A percentile compares a stretch with the other conserved stretches of the same genome.
These are phyloP conservation scores for Lucilia cuprina DNA, from an alignment of 1,140 invertebrate genomes.

Conservation along the genomic window DNA sequence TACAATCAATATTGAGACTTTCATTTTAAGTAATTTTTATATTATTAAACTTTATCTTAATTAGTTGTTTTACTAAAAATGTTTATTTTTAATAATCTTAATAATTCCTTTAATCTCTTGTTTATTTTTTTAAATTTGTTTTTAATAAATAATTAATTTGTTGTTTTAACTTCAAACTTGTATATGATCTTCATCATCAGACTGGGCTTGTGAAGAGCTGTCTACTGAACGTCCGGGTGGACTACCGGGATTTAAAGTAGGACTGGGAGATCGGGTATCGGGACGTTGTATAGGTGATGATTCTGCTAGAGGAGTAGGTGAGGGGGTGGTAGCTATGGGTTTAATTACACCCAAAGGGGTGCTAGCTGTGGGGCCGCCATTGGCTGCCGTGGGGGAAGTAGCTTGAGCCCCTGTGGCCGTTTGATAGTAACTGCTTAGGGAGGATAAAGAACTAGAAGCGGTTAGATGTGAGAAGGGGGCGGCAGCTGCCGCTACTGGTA, in stretches of 20 bases:
- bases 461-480: slow-evolving; percentile 60
- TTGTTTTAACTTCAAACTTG: slow-evolving; percentile 48
- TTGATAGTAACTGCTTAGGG: slow-evolving; percentile 60
- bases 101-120: background rate
- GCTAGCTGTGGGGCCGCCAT: slow-evolving; percentile 17
- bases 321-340: background rate
- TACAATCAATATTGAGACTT: background rate
- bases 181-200: slow-evolving; percentile 60
- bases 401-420: slow-evolving; percentile 51
- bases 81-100: background rate
- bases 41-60: background rate
- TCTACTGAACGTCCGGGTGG: slow-evolving; percentile 59
- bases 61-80: background rate
- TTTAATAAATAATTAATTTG: background rate
- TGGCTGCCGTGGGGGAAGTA: slow-evolving; percentile 20
- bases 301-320: slow-evolving; percentile 10
- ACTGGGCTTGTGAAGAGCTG: slow-evolving; percentile 56
- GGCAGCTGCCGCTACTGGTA: slow-evolving; percentile 44
- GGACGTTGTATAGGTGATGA: slow-evolving; percentile 26
- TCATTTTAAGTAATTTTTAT: background rate
- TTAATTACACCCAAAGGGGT: background rate
- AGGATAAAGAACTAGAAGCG: slow-evolving; percentile 61
- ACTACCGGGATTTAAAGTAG: slow-evolving; percentile 60
- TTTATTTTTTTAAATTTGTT: background rate
- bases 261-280: slow-evolving; percentile 57